phyloP scores from a whole-genome alignment of 2,113 vertebrate genomes.

The Nesogale talazaci region DNA sequence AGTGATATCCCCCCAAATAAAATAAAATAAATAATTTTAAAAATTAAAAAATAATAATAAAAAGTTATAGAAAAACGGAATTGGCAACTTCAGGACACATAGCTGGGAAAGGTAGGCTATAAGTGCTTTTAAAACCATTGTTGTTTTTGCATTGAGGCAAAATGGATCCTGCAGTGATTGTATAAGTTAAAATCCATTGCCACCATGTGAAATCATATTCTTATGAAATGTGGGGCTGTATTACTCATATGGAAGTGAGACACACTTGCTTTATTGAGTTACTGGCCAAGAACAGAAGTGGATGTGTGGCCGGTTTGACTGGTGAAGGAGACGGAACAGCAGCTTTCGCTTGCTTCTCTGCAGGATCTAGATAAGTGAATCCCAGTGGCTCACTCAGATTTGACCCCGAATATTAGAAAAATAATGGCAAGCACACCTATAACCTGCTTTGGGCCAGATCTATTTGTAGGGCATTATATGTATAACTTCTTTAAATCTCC shows the following conservation, averaged over 20 bases:
- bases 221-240: not conserved
- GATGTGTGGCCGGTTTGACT: not conserved
- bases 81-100: not conserved
- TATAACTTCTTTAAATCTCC: constrained; percentile 2
- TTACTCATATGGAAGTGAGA: not conserved
- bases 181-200: not conserved
- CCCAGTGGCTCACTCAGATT: not conserved
- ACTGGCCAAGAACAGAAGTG: not conserved
- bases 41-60: no score
- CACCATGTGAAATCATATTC: not conserved
- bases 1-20: no score
- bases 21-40: no score
- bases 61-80: not conserved
- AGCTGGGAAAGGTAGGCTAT: constrained; percentile 1
- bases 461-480: not conserved
- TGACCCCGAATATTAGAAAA: not conserved
- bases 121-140: constrained; percentile 9
- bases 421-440: not conserved
- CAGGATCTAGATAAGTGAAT: no score
- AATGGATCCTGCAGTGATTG: not conserved
- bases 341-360: not conserved
- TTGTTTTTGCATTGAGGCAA: constrained; percentile 4
- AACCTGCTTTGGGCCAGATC: not conserved
- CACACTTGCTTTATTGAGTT: not conserved
- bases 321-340: not conserved